phyloP scores from a whole-genome alignment of 2,113 vertebrate species.

The Microtus montanus region DNA sequence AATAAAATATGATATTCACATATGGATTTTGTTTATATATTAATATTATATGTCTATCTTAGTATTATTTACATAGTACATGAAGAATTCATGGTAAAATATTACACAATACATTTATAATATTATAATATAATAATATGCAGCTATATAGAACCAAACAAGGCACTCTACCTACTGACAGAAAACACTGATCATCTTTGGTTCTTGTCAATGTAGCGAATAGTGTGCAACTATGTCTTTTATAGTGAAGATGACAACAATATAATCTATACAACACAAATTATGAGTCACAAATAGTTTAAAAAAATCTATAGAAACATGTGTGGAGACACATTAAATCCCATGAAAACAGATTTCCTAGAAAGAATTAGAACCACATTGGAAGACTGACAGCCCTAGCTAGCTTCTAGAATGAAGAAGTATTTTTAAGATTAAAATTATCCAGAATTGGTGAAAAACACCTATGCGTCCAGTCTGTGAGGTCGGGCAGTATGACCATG shows the following conservation, averaged over 20 bases:
- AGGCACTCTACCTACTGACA: background rate
- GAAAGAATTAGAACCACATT: slow-evolving; percentile 73
- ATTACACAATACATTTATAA: background rate
- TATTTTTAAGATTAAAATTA: slow-evolving; percentile 71
- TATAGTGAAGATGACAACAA: background rate
- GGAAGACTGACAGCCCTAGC: slow-evolving; percentile 76
- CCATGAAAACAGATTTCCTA: slow-evolving; percentile 76
- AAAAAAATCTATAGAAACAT: slow-evolving; percentile 65
- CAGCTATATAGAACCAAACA: background rate
- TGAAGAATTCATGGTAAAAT: background rate
- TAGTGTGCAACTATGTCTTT: background rate
- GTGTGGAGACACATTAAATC: slow-evolving; percentile 58
- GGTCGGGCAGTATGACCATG: background rate
- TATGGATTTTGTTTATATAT: background rate
- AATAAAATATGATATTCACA: background rate
- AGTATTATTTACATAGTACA: background rate
- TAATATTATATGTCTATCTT: background rate
- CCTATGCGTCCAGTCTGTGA: background rate
- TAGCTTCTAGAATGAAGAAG: slow-evolving; percentile 76
- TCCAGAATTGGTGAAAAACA: background rate
- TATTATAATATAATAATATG: background rate
- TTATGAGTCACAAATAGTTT: slow-evolving; percentile 9
- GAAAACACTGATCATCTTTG: background rate
- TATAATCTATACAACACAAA: background rate
- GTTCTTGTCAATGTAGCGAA: background rate